These are phyloP conservation scores for Andrena bucephala DNA, from an alignment of 2,888 invertebrate species.

Conservation along the genomic window DNA sequence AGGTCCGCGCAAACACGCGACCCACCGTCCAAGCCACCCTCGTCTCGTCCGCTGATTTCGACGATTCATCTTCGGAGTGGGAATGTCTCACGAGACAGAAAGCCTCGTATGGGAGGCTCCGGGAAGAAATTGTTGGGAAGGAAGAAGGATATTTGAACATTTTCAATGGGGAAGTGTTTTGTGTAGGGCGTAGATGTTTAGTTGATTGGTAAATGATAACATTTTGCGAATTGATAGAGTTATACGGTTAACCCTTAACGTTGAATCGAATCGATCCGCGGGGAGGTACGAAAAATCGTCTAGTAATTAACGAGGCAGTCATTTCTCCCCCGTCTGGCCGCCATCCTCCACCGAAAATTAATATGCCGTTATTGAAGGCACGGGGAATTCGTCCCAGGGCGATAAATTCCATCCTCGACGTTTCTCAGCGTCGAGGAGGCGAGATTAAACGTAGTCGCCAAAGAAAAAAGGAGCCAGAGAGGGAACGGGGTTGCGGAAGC, in stretches of 20 bases:
- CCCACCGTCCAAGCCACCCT: slow-evolving; percentile 2
- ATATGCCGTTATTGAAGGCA: slow-evolving; percentile 36
- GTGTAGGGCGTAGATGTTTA: no score
- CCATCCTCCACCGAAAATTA: slow-evolving; percentile 35
- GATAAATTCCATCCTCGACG: slow-evolving; percentile 51
- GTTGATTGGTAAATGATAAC: no score
- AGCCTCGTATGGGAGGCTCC: background rate
- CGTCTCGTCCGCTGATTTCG: background rate
- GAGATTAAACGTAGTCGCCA: slow-evolving; percentile 52
- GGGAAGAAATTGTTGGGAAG: background rate
- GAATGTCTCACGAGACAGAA: background rate
- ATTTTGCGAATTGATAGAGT: no score
- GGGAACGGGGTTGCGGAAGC: background rate
- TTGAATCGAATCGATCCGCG: background rate
- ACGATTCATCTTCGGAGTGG: background rate
- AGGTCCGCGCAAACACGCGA: slow-evolving; percentile 47
- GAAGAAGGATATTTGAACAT: background rate
- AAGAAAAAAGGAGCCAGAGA: slow-evolving; percentile 18
- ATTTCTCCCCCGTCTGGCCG: background rate
- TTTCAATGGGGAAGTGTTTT: background rate
- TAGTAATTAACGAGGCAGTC: slow-evolving; percentile 23
- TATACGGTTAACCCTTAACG: background rate
- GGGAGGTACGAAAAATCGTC: slow-evolving; percentile 6
- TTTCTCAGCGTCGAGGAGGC: slow-evolving; percentile 46
- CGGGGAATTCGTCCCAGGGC: slow-evolving; percentile 21